phyloP scores from a whole-genome alignment of 2,888 invertebrate genomes.

The Dryobota labecula region DNA sequence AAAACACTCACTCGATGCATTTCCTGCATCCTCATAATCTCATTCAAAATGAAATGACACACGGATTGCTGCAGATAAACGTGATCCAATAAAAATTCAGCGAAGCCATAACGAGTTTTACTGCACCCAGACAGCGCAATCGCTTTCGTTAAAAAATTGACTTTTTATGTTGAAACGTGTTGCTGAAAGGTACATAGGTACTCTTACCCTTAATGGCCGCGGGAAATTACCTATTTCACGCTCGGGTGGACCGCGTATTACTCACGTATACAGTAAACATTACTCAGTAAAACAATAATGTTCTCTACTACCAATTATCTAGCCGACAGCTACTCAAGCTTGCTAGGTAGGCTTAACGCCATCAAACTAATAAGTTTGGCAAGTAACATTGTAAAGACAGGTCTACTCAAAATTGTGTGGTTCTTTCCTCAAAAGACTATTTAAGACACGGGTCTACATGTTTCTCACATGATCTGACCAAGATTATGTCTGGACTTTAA shows the following conservation, averaged over 20 bases:
- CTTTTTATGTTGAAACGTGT: slow-evolving; percentile 72
- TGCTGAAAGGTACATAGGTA: slow-evolving; percentile 62
- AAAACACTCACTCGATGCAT: no score
- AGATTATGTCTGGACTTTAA: no score
- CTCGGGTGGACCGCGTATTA: slow-evolving; percentile 71
- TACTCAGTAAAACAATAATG: slow-evolving; percentile 68
- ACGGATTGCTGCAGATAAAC: slow-evolving; percentile 59
- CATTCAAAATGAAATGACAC: slow-evolving; percentile 34
- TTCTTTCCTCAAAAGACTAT: no score
- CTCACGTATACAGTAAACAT: slow-evolving; percentile 69
- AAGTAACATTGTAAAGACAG: no score
- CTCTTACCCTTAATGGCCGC: slow-evolving; percentile 73
- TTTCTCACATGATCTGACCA: no score
- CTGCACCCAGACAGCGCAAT: slow-evolving; percentile 65
- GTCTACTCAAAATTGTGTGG: no score
- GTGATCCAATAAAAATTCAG: slow-evolving; percentile 69
- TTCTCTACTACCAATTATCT: slow-evolving; percentile 61
- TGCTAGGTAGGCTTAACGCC: no score
- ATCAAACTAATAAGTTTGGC: no score
- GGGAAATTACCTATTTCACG: slow-evolving; percentile 82
- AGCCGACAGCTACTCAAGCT: slow-evolving; percentile 40
- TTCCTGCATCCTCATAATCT: slow-evolving; percentile 22
- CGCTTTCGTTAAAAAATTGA: slow-evolving; percentile 68
- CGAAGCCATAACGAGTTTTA: slow-evolving; percentile 55
- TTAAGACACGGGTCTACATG: no score